These are phyloP conservation scores for Aleiodes testaceus DNA, from an alignment of 2,888 invertebrate genomes.

Conservation along the genomic window DNA sequence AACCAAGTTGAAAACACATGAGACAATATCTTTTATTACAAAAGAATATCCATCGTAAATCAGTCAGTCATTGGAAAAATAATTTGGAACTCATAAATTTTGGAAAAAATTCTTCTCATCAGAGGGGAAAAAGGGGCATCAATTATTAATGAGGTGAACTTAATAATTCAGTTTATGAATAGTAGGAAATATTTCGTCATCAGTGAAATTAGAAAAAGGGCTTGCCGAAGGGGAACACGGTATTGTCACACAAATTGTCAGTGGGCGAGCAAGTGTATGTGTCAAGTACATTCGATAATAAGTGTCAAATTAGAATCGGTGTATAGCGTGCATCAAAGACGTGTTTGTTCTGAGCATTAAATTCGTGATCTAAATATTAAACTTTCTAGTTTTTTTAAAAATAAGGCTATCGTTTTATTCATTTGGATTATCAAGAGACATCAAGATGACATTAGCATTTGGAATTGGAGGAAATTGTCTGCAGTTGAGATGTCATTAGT, in stretches of 20 bases:
- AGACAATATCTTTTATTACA: constrained; percentile 11
- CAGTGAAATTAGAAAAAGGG: background rate
- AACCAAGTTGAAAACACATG: background rate
- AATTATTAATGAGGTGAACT: too few relatives aligned
- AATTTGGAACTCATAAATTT: too few relatives aligned
- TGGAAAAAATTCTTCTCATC: too few relatives aligned
- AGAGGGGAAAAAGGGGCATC: too few relatives aligned
- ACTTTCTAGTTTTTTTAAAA: constrained; percentile 23
- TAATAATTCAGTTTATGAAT: background rate
- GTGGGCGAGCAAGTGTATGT: constrained; percentile 43
- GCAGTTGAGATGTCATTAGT: background rate
- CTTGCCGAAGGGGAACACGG: constrained; percentile 24
- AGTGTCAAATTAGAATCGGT: constrained; percentile 56
- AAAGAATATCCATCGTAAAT: constrained; percentile 21
- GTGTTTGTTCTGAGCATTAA: constrained; percentile 43
- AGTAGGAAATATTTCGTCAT: constrained; percentile 28
- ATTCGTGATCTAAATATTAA: constrained; percentile 44
- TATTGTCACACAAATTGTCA: constrained; percentile 46
- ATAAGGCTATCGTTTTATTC: too few relatives aligned
- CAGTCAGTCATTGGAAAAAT: constrained; percentile 21
- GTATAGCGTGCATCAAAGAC: background rate
- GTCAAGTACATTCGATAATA: constrained; percentile 17
- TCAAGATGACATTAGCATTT: too few relatives aligned
- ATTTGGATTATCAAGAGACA: too few relatives aligned
- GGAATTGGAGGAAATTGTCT: too few relatives aligned